These are phyloP conservation scores for Heteronetta atricapilla DNA, from an alignment of 2,113 vertebrate species.

Conservation along the genomic window DNA sequence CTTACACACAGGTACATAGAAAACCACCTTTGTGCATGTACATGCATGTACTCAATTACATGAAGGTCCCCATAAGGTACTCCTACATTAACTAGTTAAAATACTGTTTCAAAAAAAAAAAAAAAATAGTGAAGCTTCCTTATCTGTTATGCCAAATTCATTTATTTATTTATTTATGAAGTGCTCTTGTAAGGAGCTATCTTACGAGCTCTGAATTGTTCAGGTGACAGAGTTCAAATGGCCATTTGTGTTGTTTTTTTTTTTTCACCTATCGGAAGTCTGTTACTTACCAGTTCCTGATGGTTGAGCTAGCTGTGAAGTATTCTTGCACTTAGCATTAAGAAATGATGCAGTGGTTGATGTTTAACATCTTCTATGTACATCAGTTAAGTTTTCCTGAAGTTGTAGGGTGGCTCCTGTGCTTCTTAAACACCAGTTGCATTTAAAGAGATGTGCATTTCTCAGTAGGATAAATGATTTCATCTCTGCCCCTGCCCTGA, in stretches of 20 bases:
- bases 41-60: neutral
- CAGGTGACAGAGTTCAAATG: neutral
- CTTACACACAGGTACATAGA: neutral
- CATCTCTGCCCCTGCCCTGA: neutral
- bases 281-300: neutral
- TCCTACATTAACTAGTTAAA: neutral
- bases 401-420: neutral
- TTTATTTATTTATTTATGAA: neutral
- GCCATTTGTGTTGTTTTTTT: neutral
- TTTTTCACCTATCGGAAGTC: neutral
- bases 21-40: neutral
- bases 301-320: rapidly evolving
- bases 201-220: neutral
- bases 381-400: neutral
- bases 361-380: neutral
- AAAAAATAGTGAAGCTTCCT: neutral
- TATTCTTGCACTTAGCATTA: neutral
- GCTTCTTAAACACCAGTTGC: neutral
- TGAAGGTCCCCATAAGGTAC: neutral
- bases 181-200: neutral
- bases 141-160: neutral
- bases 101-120: neutral
- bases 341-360: neutral
- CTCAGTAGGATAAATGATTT: neutral
- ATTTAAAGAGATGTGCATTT: neutral